Evolutionary conservation across 2,888 invertebrate genomes (phyloP).

Genomic region (Gastracanthus pulcherrimus): DNA sequence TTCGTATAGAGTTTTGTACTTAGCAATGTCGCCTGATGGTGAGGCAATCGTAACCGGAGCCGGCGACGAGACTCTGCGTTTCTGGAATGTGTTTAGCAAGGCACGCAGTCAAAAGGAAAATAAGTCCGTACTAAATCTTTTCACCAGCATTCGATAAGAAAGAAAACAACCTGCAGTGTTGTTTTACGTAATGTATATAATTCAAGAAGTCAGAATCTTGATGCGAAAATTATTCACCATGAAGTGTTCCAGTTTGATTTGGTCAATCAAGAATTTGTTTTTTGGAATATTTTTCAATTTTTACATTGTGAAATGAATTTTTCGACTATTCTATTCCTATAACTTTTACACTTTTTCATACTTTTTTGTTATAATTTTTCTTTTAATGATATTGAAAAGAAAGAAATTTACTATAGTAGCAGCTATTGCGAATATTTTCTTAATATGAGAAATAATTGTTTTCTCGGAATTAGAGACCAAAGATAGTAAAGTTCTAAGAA

Average conservation of each 20-base stretch:
- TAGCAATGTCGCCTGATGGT: conserved; percentile 98
- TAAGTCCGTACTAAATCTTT: conserved; percentile 94
- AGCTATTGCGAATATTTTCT: conserved; percentile 24
- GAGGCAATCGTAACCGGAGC: conserved; percentile 99
- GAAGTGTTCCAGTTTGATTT: conserved; percentile 22
- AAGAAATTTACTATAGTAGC: conserved; percentile 40
- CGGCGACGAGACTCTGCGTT: conserved; percentile 97
- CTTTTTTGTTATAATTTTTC: conserved; percentile 17
- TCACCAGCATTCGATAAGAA: conserved; percentile 89
- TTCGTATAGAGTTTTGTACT: conserved; percentile 95
- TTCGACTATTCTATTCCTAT: conserved; percentile 27
- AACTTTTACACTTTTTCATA: conserved; percentile 24
- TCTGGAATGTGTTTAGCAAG: conserved; percentile 99
- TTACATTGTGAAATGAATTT: conserved; percentile 6
- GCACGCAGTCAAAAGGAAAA: conserved; percentile 96
- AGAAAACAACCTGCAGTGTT: background rate
- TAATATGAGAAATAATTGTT: conserved; percentile 40
- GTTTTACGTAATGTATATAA: conserved; percentile 45
- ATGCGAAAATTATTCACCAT: conserved; percentile 41
- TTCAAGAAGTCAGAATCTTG: conserved; percentile 48
- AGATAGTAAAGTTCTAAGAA: conserved; percentile 53
- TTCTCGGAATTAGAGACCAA: conserved; percentile 54
- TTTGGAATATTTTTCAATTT: conserved; percentile 21
- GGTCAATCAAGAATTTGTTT: conserved; percentile 43
- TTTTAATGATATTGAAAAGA: background rate